Conservation (phyloP, 2,113 vertebrate genomes). For the Corythoichthys intestinalis region DNA sequence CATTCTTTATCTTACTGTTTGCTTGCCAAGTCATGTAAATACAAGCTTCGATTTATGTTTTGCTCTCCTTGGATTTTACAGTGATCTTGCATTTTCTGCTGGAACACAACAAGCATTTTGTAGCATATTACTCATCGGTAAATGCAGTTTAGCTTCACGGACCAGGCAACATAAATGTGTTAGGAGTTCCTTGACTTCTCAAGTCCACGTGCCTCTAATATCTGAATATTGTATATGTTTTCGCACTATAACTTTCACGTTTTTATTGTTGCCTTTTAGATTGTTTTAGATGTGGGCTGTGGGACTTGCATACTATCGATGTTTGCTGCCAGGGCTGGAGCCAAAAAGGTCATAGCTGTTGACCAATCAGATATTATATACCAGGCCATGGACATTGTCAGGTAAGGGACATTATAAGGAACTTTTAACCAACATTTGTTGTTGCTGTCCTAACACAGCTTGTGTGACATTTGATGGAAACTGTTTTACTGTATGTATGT, state of each 20-base stretch:
- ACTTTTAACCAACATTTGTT: background rate
- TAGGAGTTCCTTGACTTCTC: background rate
- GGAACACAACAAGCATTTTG: background rate
- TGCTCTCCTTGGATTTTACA: background rate
- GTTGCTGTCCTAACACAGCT: no score
- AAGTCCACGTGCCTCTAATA: background rate
- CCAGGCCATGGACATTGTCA: slow-evolving; percentile 94
- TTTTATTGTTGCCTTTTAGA: slow-evolving; percentile 54
- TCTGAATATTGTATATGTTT: background rate
- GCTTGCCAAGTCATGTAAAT: background rate
- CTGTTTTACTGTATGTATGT: no score
- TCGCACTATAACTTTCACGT: background rate
- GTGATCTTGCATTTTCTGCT: background rate
- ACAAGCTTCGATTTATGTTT: background rate
- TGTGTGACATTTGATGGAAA: no score
- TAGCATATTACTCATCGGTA: background rate
- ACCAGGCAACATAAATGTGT: background rate
- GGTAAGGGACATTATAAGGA: slow-evolving; percentile 68
- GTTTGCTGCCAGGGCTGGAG: slow-evolving; percentile 91
- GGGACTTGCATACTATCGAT: slow-evolving; percentile 94
- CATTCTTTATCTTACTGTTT: background rate
- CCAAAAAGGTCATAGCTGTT: slow-evolving; percentile 86
- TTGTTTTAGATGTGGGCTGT: slow-evolving; percentile 96
- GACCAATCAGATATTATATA: slow-evolving; percentile 97
- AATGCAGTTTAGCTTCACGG: background rate